phyloP scores from a whole-genome alignment of 2,888 invertebrate genomes.

The Synergus umbraculus region DNA sequence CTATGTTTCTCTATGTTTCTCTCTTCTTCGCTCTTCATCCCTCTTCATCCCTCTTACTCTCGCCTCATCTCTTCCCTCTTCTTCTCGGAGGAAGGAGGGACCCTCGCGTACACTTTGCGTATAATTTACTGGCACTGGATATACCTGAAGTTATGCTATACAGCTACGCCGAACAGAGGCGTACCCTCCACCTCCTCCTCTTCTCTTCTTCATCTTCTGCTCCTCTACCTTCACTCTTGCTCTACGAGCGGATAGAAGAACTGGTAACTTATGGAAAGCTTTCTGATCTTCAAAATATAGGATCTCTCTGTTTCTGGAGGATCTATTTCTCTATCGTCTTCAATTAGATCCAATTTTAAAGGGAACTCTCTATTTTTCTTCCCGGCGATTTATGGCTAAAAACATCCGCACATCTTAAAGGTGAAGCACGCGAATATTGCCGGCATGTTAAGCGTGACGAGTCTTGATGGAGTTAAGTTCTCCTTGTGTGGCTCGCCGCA shows the following conservation, averaged over 20 bases:
- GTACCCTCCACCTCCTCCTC: conserved; percentile 32
- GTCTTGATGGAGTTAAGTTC: conserved; percentile 69
- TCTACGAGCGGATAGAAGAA: conserved; percentile 1
- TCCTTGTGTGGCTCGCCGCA: conserved; percentile 70
- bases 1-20: conserved; percentile 48
- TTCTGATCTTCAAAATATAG: background rate
- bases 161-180: conserved; percentile 59
- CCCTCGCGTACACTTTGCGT: conserved; percentile 77
- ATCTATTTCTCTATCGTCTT: background rate
- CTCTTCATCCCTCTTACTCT: conserved; percentile 45
- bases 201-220: conserved; percentile 38
- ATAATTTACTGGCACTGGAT: conserved; percentile 77
- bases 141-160: conserved; percentile 75
- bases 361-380: no score
- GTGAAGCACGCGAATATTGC: conserved; percentile 60
- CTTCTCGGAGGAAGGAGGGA: conserved; percentile 59
- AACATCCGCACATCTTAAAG: no score
- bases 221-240: conserved; percentile 5
- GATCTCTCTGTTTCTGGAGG: background rate
- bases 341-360: no score
- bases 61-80: conserved; percentile 49
- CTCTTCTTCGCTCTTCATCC: conserved; percentile 54
- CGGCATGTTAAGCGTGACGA: conserved; percentile 74
- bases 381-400: background rate
- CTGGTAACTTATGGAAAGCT: background rate